Conservation (phyloP, 2,888 invertebrate genomes). For the Candidula unifasciata region DNA sequence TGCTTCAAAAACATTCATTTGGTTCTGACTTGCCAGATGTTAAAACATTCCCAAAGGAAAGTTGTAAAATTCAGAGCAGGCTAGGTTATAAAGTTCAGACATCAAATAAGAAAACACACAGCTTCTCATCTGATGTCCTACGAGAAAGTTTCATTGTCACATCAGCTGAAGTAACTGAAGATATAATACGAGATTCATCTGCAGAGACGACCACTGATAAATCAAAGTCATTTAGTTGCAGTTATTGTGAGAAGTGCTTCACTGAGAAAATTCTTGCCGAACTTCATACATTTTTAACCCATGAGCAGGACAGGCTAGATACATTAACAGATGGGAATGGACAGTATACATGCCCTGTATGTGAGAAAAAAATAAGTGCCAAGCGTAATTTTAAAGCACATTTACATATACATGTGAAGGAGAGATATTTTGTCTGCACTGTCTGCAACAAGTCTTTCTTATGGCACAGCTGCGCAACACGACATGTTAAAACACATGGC, state of each 20-base stretch:
- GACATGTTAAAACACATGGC: constrained; percentile 20
- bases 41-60: not conserved
- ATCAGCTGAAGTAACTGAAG: not conserved
- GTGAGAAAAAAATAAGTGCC: constrained; percentile 11
- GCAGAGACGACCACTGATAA: not conserved
- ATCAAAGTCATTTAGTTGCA: not conserved
- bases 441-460: constrained; percentile 12
- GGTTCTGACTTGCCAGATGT: not conserved
- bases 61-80: not conserved
- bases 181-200: not conserved
- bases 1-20: constrained; percentile 11
- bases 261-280: constrained; percentile 1
- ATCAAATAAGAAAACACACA: not conserved
- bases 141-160: not conserved
- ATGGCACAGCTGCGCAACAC: constrained; percentile 11
- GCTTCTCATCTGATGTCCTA: not conserved
- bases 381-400: constrained; percentile 25
- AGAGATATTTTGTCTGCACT: constrained; percentile 16
- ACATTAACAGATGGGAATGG: constrained; percentile 13
- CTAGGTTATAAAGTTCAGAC: not conserved
- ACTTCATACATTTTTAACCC: constrained; percentile 10
- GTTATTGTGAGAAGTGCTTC: constrained; percentile 21
- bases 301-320: constrained; percentile 10
- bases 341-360: not conserved
- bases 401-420: constrained; percentile 21